Evolutionary conservation across 2,888 invertebrate species (phyloP), one percentile per base, ranked within the genome.

Genomic region (Xestia sexstrigata): DNA sequence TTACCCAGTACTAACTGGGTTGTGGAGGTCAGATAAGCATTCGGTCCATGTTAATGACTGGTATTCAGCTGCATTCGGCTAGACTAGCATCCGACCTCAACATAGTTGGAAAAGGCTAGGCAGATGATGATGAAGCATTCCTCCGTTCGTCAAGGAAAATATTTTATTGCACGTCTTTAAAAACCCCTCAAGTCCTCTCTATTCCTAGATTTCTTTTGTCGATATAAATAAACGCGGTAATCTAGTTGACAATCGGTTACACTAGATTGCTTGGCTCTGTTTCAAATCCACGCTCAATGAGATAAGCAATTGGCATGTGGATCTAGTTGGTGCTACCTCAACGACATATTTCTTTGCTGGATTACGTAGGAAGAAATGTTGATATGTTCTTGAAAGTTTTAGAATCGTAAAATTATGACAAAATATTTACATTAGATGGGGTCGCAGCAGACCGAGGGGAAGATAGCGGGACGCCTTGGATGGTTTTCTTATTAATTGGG

Each of bases 251-350:
- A 77, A 75, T 67, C 47, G 62, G 52, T 55, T 65, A 58, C 49
- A 76, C 42, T 70, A 78, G 63, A 84, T 76, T 30, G 58, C 30
- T 87, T 87, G 87, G 84, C 87, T 58, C 63, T 15, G 70, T 47
- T 81, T 87, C 84, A 84, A 84, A 75, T 76, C 69, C 60, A 35
- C 60, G 67, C 87, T 78, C 83, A 83, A 74, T 83, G 68, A 86
- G 86, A 83, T 86, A 86, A 77, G 47, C 78, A 71, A 83, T 86
- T 86, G 83, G 79, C 78, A 74, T 83, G 60, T 67, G 71, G 11
- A 65, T 55, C 1, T 17, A 26, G 49, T 26, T 55, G 30, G 58
- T 26, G 60, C 68, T 52, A 58, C 76, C 62, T 65, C 58, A 68
- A 65, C 45, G 63, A 76, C 68, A 60, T 70, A 52, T 26, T 45